These are phyloP conservation scores for Caranx ignobilis DNA, from an alignment of 2,113 vertebrate species.

Conservation along the genomic window DNA sequence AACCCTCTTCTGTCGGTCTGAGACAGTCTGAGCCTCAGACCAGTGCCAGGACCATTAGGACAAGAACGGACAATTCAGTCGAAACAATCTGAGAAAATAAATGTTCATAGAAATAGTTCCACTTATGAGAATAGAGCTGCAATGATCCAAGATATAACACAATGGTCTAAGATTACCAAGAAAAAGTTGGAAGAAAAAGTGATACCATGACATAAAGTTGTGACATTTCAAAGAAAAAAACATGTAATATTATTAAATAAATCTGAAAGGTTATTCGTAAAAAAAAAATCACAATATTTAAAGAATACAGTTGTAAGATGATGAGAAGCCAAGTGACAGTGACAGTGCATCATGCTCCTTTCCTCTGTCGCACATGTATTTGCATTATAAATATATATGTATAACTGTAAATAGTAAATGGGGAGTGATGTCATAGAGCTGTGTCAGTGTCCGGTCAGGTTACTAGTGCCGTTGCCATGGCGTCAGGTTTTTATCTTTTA, in stretches of 20 bases:
- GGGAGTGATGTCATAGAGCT: conserved; percentile 35
- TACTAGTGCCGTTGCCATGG: not conserved
- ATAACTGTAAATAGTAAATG: conserved; percentile 51
- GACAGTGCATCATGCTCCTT: not conserved
- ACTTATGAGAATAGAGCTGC: conserved; percentile 3
- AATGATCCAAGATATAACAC: not conserved
- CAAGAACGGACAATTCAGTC: not conserved
- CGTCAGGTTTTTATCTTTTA: conserved; percentile 5
- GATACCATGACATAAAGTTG: not conserved
- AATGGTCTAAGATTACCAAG: not conserved
- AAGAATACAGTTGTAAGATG: not conserved
- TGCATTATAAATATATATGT: conserved; percentile 34
- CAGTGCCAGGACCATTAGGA: not conserved
- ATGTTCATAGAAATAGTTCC: no score
- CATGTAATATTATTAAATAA: not conserved
- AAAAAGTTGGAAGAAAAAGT: not conserved
- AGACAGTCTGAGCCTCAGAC: not conserved
- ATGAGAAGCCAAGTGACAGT: not conserved
- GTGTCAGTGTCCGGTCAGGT: conserved; percentile 2
- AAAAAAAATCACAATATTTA: not conserved
- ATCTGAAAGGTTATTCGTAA: no score
- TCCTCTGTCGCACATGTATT: not conserved
- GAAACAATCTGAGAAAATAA: not conserved
- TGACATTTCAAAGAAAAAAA: not conserved
- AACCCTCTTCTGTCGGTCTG: not conserved